A percentile compares a stretch with the other conserved stretches of the same genome.
Conservation (phyloP, 2,888 invertebrate genomes). For the Hemithea aestivaria region DNA sequence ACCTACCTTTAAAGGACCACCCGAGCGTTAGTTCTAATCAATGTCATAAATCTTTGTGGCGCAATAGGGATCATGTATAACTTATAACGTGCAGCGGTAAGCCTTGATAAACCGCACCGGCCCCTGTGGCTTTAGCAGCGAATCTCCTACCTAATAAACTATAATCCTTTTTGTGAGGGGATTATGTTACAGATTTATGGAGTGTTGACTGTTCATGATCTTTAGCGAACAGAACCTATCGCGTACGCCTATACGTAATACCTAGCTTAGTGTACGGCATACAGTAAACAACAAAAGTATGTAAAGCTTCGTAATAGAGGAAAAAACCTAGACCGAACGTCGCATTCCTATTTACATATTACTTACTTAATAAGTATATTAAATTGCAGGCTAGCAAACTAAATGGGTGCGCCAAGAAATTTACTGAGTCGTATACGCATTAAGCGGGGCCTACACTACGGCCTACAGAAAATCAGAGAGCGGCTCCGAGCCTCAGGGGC, state of each 20-base stretch:
- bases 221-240: too few relatives aligned
- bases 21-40: constrained; percentile 50
- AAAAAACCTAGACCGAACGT: too few relatives aligned
- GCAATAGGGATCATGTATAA: constrained; percentile 61
- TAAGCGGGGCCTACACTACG: too few relatives aligned
- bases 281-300: too few relatives aligned
- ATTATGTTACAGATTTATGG: constrained; percentile 25
- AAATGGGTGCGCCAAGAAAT: constrained; percentile 58
- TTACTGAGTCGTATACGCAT: constrained; percentile 33
- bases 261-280: too few relatives aligned
- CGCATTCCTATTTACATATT: too few relatives aligned
- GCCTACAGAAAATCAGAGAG: constrained; percentile 24
- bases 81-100: constrained; percentile 44
- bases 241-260: too few relatives aligned
- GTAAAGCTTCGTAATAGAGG: too few relatives aligned
- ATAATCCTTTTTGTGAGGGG: constrained; percentile 37
- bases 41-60: constrained; percentile 65
- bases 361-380: too few relatives aligned
- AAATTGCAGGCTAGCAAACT: too few relatives aligned
- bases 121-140: constrained; percentile 37
- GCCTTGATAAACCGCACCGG: constrained; percentile 53
- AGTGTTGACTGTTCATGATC: constrained; percentile 13
- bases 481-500: constrained; percentile 47
- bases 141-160: constrained; percentile 40
- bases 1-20: constrained; percentile 56